Evolutionary conservation across 1,140 invertebrate species (phyloP).

Genomic region (Macrobrachium rosenbergii): DNA sequence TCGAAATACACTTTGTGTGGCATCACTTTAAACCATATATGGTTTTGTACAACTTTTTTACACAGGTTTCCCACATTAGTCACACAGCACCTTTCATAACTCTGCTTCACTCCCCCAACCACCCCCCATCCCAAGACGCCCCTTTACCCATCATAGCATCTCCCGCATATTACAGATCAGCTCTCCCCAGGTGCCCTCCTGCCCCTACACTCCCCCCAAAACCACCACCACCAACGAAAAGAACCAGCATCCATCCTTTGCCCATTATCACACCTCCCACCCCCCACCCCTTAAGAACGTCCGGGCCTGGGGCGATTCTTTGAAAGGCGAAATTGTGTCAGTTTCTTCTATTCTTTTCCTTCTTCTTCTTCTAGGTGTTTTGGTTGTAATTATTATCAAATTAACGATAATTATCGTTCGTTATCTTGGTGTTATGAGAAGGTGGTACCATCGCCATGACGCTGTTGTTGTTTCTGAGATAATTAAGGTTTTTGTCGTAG

Average conservation of each 20-base stretch:
- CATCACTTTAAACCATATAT: no score
- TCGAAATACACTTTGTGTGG: no score
- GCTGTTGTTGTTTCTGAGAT: neutral
- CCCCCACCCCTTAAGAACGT: neutral
- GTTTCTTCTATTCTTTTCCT: neutral
- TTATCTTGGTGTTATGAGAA: no score
- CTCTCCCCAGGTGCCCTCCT: no score
- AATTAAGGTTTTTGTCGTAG: no score
- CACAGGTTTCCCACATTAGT: neutral
- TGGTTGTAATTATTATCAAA: neutral
- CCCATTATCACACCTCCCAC: no score
- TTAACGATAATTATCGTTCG: neutral
- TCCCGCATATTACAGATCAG: no score
- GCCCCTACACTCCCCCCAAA: no score
- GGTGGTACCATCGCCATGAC: no score
- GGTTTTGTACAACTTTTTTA: no score
- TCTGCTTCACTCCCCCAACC: neutral
- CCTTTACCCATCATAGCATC: neutral
- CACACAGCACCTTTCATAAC: neutral
- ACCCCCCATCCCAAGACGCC: neutral
- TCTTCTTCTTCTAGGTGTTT: neutral
- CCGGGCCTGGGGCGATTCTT: slow-evolving; percentile 4
- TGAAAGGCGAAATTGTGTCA: slow-evolving; percentile 18
- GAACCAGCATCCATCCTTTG: no score
- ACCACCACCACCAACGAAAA: no score